Evolutionary conservation across 2,113 vertebrate genomes (phyloP).

Genomic region (Peromyscus maniculatus): DNA sequence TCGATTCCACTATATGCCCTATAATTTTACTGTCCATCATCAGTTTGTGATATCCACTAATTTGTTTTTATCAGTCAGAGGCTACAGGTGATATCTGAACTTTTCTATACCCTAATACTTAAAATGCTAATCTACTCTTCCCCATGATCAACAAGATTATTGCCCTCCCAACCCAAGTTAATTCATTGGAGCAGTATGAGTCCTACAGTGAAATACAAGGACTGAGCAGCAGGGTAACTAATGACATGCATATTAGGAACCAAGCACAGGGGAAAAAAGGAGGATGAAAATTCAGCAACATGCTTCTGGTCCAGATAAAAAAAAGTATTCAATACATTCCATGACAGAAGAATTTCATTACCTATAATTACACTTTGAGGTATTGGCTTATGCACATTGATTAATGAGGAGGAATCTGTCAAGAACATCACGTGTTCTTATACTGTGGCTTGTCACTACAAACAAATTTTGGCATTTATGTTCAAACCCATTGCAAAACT

Average conservation of each 20-base stretch:
- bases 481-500: not conserved
- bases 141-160: conserved; percentile 69
- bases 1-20: not conserved
- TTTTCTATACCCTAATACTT: conserved; percentile 33
- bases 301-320: not conserved
- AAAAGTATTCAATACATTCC: not conserved
- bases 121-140: conserved; percentile 68
- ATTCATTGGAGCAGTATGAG: not conserved
- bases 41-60: conserved; percentile 40
- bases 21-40: not conserved
- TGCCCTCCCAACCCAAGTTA: conserved; percentile 43
- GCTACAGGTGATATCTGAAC: conserved; percentile 53
- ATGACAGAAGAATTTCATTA: conserved; percentile 23
- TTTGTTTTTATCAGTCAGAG: conserved; percentile 51
- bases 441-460: not conserved
- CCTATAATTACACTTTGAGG: conserved; percentile 36
- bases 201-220: conserved; percentile 39
- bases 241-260: not conserved
- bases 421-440: not conserved
- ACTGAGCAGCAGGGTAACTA: conserved; percentile 10
- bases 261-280: not conserved
- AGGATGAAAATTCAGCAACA: not conserved
- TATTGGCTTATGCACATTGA: conserved; percentile 13
- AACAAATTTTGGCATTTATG: not conserved
- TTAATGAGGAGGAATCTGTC: conserved; percentile 2